These are phyloP conservation scores for Apaloderma vittatum DNA, from an alignment of 2,113 vertebrate genomes.

Conservation along the genomic window DNA sequence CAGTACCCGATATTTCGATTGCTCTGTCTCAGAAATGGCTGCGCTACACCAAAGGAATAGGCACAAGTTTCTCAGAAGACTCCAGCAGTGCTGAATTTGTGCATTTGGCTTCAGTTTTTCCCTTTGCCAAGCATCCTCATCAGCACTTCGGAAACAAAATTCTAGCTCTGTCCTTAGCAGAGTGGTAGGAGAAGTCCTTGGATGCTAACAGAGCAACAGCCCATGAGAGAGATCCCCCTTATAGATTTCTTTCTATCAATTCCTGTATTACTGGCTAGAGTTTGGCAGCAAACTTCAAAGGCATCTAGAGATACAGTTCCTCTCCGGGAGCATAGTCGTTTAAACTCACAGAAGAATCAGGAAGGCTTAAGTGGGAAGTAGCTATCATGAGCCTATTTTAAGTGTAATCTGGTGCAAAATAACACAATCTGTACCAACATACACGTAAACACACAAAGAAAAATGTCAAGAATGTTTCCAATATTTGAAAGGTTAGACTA, in stretches of 20 bases:
- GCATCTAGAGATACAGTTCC: background rate
- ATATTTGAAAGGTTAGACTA: background rate
- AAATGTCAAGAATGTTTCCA: background rate
- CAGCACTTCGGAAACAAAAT: background rate
- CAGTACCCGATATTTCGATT: background rate
- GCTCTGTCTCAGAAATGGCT: background rate
- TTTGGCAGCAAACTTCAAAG: background rate
- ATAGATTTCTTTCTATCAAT: background rate
- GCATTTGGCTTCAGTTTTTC: background rate
- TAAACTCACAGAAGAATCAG: background rate
- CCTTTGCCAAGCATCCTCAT: background rate
- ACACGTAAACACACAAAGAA: background rate
- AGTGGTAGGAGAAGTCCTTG: background rate
- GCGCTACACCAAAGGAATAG: rapidly evolving
- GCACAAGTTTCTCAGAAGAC: background rate
- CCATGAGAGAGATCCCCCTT: background rate
- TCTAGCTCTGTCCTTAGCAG: background rate
- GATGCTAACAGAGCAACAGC: background rate
- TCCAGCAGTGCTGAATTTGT: background rate
- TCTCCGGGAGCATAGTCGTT: background rate
- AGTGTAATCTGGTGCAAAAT: background rate
- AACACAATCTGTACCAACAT: background rate
- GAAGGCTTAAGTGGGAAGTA: background rate
- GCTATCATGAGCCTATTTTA: background rate
- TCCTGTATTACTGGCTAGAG: background rate